phyloP scores from a whole-genome alignment of 2,888 invertebrate genomes.

The Aricia artaxerxes region DNA sequence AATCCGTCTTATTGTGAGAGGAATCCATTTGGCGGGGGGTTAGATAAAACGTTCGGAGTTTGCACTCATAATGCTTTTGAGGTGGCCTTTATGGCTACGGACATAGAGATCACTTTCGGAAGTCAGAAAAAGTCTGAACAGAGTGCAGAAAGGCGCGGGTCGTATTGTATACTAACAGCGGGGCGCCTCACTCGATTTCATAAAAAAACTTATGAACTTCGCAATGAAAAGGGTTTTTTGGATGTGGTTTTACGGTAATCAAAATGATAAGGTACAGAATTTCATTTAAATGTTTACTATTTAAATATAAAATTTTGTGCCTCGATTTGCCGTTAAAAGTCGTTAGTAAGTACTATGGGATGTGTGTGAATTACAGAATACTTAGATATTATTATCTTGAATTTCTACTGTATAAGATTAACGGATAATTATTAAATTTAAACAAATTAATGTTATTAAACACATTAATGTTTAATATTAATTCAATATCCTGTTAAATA shows the following conservation, averaged over 20 bases:
- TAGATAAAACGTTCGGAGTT: conserved; percentile 38
- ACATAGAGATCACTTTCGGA: background rate
- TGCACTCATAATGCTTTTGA: background rate
- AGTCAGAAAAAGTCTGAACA: background rate
- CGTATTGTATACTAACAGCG: conserved; percentile 71
- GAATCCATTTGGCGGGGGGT: conserved; percentile 16
- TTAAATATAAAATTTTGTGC: no score
- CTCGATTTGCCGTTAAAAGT: no score
- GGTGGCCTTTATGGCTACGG: background rate
- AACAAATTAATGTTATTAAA: no score
- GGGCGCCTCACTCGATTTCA: conserved; percentile 70
- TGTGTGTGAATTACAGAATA: no score
- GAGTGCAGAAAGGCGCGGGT: conserved; percentile 47
- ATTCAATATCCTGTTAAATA: background rate
- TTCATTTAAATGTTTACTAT: background rate
- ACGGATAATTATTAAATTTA: background rate
- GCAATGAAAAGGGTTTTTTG: conserved; percentile 41
- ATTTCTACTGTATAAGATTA: background rate
- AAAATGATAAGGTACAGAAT: no score
- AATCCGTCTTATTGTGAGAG: conserved; percentile 21
- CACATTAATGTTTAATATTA: background rate
- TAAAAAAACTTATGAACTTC: conserved; percentile 65
- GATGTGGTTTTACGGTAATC: conserved; percentile 46
- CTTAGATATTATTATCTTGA: no score
- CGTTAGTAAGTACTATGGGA: no score